Percentiles rank a stretch among this genome's conserved stretches.
Conservation (phyloP, 2,888 invertebrate species). For the Machimus rusticus region DNA sequence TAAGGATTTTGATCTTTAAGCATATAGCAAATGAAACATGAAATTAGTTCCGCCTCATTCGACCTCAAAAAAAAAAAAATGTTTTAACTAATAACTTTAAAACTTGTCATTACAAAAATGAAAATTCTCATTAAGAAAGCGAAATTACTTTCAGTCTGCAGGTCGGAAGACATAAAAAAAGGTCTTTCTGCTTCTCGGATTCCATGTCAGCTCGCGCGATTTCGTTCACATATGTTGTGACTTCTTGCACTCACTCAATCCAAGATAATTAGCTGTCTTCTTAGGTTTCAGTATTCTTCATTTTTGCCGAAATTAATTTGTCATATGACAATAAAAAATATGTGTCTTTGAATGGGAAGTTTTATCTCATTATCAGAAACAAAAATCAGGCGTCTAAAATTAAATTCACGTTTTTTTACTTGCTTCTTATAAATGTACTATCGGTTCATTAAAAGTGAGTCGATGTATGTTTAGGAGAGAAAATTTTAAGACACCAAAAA, state of each 20-base stretch:
- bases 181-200: background rate
- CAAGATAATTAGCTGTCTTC: slow-evolving; percentile 28
- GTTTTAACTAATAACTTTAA: background rate
- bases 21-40: background rate
- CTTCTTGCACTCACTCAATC: background rate
- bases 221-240: background rate
- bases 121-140: background rate
- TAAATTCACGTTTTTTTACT: no score
- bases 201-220: background rate
- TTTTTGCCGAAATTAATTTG: slow-evolving; percentile 13
- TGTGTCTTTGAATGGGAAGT: background rate
- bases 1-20: background rate
- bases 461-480: no score
- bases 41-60: slow-evolving; percentile 4
- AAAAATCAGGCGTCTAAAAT: no score
- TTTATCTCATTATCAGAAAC: no score
- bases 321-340: background rate
- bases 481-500: no score
- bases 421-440: no score
- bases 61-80: background rate
- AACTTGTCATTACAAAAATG: background rate
- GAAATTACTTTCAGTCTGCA: background rate
- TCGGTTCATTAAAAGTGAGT: no score
- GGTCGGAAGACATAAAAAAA: background rate
- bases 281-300: slow-evolving; percentile 6